Conservation (phyloP, 2,888 invertebrate genomes). For the Graphium colonna region DNA sequence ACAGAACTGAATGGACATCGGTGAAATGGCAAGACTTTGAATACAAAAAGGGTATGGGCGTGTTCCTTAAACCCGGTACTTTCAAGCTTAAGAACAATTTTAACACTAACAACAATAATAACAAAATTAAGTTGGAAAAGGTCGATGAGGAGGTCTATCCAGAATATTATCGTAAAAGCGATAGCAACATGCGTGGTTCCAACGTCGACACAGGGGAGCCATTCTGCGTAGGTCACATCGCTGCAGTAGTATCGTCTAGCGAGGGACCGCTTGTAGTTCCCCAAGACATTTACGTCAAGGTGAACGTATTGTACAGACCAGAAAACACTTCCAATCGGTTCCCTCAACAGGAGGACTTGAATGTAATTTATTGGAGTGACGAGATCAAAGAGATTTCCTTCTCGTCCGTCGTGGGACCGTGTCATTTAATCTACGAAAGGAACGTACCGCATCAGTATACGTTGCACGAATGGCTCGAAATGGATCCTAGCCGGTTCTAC, state of each 20-base stretch:
- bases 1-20: conserved; percentile 66
- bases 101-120: conserved; percentile 30
- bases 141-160: conserved; percentile 88
- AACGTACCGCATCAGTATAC: conserved; percentile 75
- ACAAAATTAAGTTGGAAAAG: conserved; percentile 62
- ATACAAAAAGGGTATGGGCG: conserved; percentile 83
- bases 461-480: conserved; percentile 80
- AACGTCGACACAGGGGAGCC: conserved; percentile 87
- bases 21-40: conserved; percentile 81
- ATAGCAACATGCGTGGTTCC: conserved; percentile 84
- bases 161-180: conserved; percentile 88
- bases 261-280: conserved; percentile 73
- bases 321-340: conserved; percentile 85
- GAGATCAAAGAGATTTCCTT: conserved; percentile 84
- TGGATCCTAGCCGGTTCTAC: conserved; percentile 86
- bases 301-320: conserved; percentile 86
- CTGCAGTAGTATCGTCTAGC: conserved; percentile 79
- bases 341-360: conserved; percentile 83
- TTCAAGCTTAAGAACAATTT: conserved; percentile 77
- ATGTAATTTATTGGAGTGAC: conserved; percentile 88
- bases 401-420: conserved; percentile 83
- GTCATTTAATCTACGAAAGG: conserved; percentile 83
- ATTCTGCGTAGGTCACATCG: conserved; percentile 86
- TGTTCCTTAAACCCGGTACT: conserved; percentile 83
- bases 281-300: conserved; percentile 82